Evolutionary conservation across 2,888 invertebrate species (phyloP).

Genomic region (Epicampocera succincta): DNA sequence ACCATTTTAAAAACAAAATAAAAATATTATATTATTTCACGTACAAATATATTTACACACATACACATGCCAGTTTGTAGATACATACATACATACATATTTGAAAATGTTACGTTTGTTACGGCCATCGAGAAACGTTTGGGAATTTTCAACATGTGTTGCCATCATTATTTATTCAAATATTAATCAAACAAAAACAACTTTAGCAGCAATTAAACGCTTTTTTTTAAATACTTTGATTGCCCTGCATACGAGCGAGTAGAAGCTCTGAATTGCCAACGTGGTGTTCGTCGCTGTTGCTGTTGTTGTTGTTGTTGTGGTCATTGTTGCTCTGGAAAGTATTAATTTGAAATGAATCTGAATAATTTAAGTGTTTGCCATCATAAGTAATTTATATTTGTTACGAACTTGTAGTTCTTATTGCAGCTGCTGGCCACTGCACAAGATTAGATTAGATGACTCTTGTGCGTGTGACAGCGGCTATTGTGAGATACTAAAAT

Average conservation of each 20-base stretch:
- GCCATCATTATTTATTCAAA: constrained; percentile 70
- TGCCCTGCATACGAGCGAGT: too few species aligned
- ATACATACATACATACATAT: not conserved
- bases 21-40: too few species aligned
- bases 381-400: constrained; percentile 11
- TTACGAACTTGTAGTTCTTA: constrained; percentile 83
- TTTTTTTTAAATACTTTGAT: too few species aligned
- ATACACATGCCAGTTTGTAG: too few species aligned
- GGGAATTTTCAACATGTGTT: constrained; percentile 73
- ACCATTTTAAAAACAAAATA: not conserved
- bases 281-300: too few species aligned
- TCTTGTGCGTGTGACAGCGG: constrained; percentile 99
- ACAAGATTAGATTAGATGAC: constrained; percentile 95
- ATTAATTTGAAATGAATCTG: not conserved
- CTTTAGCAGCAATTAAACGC: not conserved
- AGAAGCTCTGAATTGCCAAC: too few species aligned
- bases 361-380: constrained; percentile 12
- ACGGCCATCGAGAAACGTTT: constrained; percentile 51
- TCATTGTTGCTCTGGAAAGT: not conserved
- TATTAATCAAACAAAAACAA: constrained; percentile 17
- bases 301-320: not conserved
- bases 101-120: too few species aligned
- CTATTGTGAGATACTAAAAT: constrained; percentile 89
- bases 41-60: too few species aligned
- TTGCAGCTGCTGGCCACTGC: constrained; percentile 99